Evolutionary conservation across 1,140 invertebrate species (phyloP), one percentile per base, ranked within the genome.

Genomic region (Eurytemora carolleeae): DNA sequence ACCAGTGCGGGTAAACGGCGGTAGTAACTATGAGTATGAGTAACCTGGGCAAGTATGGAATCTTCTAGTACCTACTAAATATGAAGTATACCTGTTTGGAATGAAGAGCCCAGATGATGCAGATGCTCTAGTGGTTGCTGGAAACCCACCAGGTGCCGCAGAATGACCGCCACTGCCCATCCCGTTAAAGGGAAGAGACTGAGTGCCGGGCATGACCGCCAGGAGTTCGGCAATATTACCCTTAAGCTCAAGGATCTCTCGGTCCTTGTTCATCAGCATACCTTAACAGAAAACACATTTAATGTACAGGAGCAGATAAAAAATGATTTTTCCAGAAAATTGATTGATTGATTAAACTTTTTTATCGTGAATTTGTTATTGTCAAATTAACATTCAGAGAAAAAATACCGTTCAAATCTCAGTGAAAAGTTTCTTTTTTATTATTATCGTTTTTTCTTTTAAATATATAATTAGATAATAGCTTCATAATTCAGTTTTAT

Each of bases 191-290:
- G 44, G 25, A 57, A 26, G 19, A 52, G 68, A 63, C 19, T 64
- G 61, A 24, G 68, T 70, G 24, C 68, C 78, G 24, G 89, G 87
- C 84, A 92, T 89, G 63, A 93, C 84, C 31, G 88, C 87, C 72
- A 93, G 76, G 67, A 91, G 82, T 74, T 95, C 89, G 57, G 88
- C 86, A 67, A 87, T 84, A 74, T 87, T 87, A 59, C 81, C 79
- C 73, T 93, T 93, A 66, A 94, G 77, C 68, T 90, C 84, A 67
- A 85, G 83, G 65, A 93, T 85, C 74, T 94, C 88, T 71, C 86
- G 86, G 65, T 94, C 89, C 74, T 87, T 86, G 65, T 79, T 76
- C 65, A 80, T 77, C 68, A 88, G 81, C 67, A 83, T 68, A 74
- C 73, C 87, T 91, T 69, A 19, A 75, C 73, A 63, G 56, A 54